Evolutionary conservation across 2,797 vertebrate species (phyloP), one percentile per base, ranked within the genome.

Genomic region (Enteromius mattozi): DNA sequence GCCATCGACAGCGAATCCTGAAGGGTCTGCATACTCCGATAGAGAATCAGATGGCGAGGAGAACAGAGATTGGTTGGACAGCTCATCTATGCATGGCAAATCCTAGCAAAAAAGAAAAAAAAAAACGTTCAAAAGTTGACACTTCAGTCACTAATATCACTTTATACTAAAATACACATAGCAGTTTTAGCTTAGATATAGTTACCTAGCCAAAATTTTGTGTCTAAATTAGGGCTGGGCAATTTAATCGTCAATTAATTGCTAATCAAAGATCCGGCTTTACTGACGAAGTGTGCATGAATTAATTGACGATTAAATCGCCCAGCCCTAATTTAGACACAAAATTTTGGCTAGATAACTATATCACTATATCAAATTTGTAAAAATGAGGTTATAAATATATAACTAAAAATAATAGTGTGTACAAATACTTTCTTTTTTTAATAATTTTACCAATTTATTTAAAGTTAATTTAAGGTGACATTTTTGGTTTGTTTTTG

Each of bases 21-120:
- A 24, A 0, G 95, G 86, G 85, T 99, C 98, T 0, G 93, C 94
- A n/a, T 99, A 99, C 90, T 98, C 97, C 0, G 97, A 98, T 86
- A 99, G 95, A 6, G 98, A 99, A 92, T 98, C 97, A 45, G 96
- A 90, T 0, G 97, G 96, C 0, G 98, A 99, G 0, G 97, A 98
- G 92, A 99, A 98, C 87, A 99, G 92, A 86, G 98, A 98, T 85
- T 95, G 94, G 78, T 95, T 97, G 92, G 97, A 97, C 87, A 97
- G 94, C 78, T 98, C 97, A 88, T 97, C 96, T 79, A 97, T 95
- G 95, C 95, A 97, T 33, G 96, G 92, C 89, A 97, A 90, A 77
- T 99, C 97, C 98, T 99, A 16, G 2, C 27, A 27, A 27, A 87
- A 17, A 40, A 70, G 9, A 37, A 80, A 10, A 40, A 7, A 40